Base-by-base conservation (phyloP, 2,888 invertebrate genomes). In the Erpobdella octoculata region DNA sequence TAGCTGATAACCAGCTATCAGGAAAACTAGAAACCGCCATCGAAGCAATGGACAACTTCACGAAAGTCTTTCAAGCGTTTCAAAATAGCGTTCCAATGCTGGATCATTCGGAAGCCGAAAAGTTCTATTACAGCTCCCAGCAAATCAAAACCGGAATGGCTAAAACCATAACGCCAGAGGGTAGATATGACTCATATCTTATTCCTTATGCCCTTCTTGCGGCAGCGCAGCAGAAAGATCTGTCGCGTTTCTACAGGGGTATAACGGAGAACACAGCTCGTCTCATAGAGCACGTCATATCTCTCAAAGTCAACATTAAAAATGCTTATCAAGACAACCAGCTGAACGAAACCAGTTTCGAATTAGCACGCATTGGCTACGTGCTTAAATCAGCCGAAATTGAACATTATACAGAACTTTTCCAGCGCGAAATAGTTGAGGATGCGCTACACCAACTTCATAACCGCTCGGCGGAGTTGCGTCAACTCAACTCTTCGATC, bases 1-100 rank as follows among this genome's bases (percentile, higher is more conserved):
- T 61, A 28, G 46, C 69, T 31, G 72, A 74, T 31, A 66, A 59
- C 31, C 53, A 48, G 62, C 67, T 74, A 25, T 72, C 73, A 5
- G 70, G 36, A 9, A 70, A 67, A 25, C 41, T 74, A 21, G 72
- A 73, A n/a, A 53, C 70, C 9, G 72, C 72, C 4, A 72, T 73
- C n/a, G 62, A 71, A n/a, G 72, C 71, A 2, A 48, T 74, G 21
- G 73, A 74, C 48, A 74, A 74, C 58, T 48, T 74, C 25, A 72
- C 72, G 18, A 71, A 71, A 28, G 65, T 74, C 4, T 70, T 72
- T 68, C 62, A 70, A 21, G 62, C 75, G n/a, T 69, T 72, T 28
- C 71, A 72, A 31, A 72, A 75, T n/a, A 62, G 58, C 2, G 61
- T 66, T 2, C 74, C 75, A 0, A 38, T 70, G 12, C 12, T 18